phyloP scores from a whole-genome alignment of 2,888 invertebrate genomes.

The Blastobasis lacticolella region DNA sequence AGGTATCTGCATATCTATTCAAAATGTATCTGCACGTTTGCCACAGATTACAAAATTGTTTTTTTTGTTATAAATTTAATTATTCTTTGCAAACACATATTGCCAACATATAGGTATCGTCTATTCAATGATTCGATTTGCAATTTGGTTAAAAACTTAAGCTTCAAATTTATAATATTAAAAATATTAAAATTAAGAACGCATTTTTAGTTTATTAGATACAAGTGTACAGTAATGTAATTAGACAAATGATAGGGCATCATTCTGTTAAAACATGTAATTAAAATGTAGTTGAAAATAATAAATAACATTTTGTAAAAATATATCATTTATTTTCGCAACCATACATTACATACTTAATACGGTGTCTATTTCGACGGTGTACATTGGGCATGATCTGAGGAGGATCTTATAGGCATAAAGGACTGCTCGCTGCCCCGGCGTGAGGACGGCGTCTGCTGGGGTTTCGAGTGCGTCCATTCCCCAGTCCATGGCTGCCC shows the following conservation, averaged over 20 bases:
- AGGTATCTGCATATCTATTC: too few species aligned
- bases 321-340: conserved; percentile 8
- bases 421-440: neutral
- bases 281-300: conserved; percentile 25
- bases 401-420: neutral
- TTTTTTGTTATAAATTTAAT: too few species aligned
- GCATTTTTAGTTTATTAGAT: conserved; percentile 28
- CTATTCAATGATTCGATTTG: too few species aligned
- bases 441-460: neutral
- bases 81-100: too few species aligned
- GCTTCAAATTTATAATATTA: conserved; percentile 18
- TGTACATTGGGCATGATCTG: neutral
- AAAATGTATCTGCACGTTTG: too few species aligned
- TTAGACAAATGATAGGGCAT: conserved; percentile 16
- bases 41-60: too few species aligned
- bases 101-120: too few species aligned
- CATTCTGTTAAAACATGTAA: conserved; percentile 24
- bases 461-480: neutral
- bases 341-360: neutral
- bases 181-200: conserved; percentile 20
- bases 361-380: neutral
- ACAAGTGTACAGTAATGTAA: conserved; percentile 23
- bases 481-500: neutral
- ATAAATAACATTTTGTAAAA: conserved; percentile 22
- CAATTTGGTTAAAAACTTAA: conserved; percentile 18